Evolutionary conservation across 1,140 invertebrate species (phyloP).

Genomic region (Oedothorax gibbosus): DNA sequence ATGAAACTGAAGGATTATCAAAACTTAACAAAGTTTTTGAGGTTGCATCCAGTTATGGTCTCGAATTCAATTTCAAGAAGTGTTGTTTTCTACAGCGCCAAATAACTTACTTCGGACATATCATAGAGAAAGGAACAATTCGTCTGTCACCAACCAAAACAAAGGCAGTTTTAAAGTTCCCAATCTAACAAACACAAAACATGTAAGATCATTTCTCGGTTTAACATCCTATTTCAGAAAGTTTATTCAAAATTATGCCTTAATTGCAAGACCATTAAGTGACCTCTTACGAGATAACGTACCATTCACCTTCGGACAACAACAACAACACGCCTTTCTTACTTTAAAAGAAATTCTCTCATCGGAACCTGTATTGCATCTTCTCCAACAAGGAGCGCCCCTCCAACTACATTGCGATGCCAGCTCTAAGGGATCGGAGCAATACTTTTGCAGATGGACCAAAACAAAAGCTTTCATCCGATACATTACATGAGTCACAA

Average conservation of each 20-base stretch:
- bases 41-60: background rate
- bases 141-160: background rate
- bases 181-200: background rate
- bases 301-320: slow-evolving; percentile 66
- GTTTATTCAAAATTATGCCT: slow-evolving; percentile 65
- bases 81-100: background rate
- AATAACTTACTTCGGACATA: background rate
- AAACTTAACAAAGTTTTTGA: background rate
- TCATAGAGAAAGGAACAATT: background rate
- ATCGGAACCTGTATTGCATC: slow-evolving; percentile 63
- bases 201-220: slow-evolving; percentile 29
- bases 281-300: slow-evolving; percentile 68
- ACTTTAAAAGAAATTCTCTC: slow-evolving; percentile 65
- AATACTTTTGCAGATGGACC: slow-evolving; percentile 69
- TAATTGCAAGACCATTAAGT: slow-evolving; percentile 66
- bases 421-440: slow-evolving; percentile 69
- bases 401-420: slow-evolving; percentile 63
- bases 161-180: background rate
- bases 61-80: background rate
- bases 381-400: slow-evolving; percentile 60
- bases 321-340: slow-evolving; percentile 66
- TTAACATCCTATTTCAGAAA: slow-evolving; percentile 65
- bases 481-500: slow-evolving; percentile 34
- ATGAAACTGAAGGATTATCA: background rate
- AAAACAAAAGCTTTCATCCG: slow-evolving; percentile 53